Evolutionary conservation across 1,140 invertebrate genomes (phyloP), one percentile per base, ranked within the genome.

Genomic region (Drosophila burlai): DNA sequence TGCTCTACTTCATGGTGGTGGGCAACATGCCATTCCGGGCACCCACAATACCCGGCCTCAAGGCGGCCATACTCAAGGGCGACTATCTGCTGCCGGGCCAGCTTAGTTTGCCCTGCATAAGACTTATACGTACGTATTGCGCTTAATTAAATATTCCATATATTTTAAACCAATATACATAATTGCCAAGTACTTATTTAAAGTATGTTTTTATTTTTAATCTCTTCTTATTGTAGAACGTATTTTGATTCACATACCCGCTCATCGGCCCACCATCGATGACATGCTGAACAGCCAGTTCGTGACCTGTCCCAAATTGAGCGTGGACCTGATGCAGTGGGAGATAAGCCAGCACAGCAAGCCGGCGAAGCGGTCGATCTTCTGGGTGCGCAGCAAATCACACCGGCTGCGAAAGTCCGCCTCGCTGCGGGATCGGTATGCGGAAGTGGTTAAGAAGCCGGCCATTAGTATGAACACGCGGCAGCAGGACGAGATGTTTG

Each of bases 1-100:
- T 97, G 62, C 93, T 97, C 4, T 97, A 96, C 91, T 97, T 97
- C 81, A 96, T 97, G 94, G 94, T 97, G 11, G 96, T 95, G 24
- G 97, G 96, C 0, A 94, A 95, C 62, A 96, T 97, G 95, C 97
- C 97, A 9, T 97, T 97, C 90, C 94, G 96, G 58, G 96, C 95
- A 4, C 94, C 94, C 62, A 95, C 95, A 16, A 95, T 96, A 43
- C 93, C 94, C 3, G 93, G 94, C 75, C 93, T 97, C n/a, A 96
- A 96, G 91, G 94, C 95, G 66, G 94, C 95, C 69, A 96, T 97
- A 71, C 84, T 96, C 5, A 95, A 95, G 50, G 96, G 94, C 16
- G 94, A 94, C 52, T 96, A 95, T 75, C 93, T 93, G 54, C 92
- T 94, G 50, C 95, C 95, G 0, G 92, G 93, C 21, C 92, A 93